Evolutionary conservation across 2,797 vertebrate genomes (phyloP).

Genomic region (Danionella dracula): DNA sequence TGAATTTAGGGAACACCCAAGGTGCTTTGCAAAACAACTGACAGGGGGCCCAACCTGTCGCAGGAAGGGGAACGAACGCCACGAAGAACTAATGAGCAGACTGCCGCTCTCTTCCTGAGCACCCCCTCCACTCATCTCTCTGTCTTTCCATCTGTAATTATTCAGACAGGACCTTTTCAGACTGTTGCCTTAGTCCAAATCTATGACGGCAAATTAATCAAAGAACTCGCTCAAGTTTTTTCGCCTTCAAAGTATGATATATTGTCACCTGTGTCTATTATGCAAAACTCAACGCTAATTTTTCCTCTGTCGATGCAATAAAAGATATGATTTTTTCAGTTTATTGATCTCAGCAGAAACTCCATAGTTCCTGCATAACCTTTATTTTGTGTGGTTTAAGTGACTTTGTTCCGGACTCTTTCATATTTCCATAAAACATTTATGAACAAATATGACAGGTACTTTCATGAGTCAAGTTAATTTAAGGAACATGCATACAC

Average conservation of each 20-base stretch:
- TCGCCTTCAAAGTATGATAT: neutral
- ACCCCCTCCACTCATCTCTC: constrained; percentile 17
- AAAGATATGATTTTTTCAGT: too few relatives aligned
- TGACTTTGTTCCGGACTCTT: too few relatives aligned
- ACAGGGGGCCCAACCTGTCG: constrained; percentile 71
- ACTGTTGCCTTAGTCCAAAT: constrained; percentile 23
- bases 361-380: too few relatives aligned
- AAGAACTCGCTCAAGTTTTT: neutral
- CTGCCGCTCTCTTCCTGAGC: constrained; percentile 31
- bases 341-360: too few relatives aligned
- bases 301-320: too few relatives aligned
- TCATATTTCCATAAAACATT: too few relatives aligned
- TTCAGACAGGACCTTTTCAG: constrained; percentile 28
- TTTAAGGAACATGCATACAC: too few relatives aligned
- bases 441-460: too few relatives aligned
- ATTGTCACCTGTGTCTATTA: neutral
- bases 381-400: too few relatives aligned
- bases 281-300: neutral
- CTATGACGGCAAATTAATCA: constrained; percentile 17
- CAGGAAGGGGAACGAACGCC: constrained; percentile 38
- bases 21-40: constrained; percentile 67
- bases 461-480: too few relatives aligned
- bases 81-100: constrained; percentile 64
- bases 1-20: constrained; percentile 76
- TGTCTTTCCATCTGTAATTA: constrained; percentile 22